phyloP scores from a whole-genome alignment of 2,888 invertebrate species.

The Zhengitettix transpicula region DNA sequence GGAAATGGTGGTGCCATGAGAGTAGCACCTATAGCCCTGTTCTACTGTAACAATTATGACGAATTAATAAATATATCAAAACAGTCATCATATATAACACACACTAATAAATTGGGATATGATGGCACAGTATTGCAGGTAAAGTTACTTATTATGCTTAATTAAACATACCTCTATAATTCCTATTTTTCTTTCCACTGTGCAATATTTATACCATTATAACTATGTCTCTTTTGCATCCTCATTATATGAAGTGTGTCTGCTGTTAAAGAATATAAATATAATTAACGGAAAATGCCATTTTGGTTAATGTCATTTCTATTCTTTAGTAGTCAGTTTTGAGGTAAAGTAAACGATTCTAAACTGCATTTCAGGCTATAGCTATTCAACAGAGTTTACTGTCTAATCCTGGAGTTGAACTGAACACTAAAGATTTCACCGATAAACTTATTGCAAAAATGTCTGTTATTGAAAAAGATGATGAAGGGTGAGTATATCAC shows the following conservation, averaged over 20 bases:
- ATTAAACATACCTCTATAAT: not conserved
- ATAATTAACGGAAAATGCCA: too few species aligned
- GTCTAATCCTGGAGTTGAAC: slow-evolving; percentile 25
- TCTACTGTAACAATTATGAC: slow-evolving; percentile 32
- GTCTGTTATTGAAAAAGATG: slow-evolving; percentile 29
- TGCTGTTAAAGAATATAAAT: not conserved
- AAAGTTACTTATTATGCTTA: slow-evolving; percentile 8
- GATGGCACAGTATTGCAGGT: slow-evolving; percentile 39
- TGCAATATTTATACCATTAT: not conserved
- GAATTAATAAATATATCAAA: slow-evolving; percentile 31
- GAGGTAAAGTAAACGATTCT: not conserved
- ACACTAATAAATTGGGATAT: slow-evolving; percentile 36
- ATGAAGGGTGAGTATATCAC: slow-evolving; percentile 24
- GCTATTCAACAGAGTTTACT: slow-evolving; percentile 38
- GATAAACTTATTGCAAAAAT: slow-evolving; percentile 34
- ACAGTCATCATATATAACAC: slow-evolving; percentile 41
- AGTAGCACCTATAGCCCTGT: slow-evolving; percentile 46
- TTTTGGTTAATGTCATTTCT: too few species aligned
- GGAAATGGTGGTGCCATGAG: slow-evolving; percentile 71
- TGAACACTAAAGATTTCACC: slow-evolving; percentile 33
- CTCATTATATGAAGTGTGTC: not conserved
- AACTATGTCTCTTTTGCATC: not conserved
- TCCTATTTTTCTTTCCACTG: not conserved
- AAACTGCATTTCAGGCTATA: slow-evolving; percentile 26
- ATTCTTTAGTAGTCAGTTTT: too few species aligned